Evolutionary conservation across 2,888 invertebrate species (phyloP), one percentile per base, ranked within the genome.

Genomic region (Xanthorhoe spadicearia): DNA sequence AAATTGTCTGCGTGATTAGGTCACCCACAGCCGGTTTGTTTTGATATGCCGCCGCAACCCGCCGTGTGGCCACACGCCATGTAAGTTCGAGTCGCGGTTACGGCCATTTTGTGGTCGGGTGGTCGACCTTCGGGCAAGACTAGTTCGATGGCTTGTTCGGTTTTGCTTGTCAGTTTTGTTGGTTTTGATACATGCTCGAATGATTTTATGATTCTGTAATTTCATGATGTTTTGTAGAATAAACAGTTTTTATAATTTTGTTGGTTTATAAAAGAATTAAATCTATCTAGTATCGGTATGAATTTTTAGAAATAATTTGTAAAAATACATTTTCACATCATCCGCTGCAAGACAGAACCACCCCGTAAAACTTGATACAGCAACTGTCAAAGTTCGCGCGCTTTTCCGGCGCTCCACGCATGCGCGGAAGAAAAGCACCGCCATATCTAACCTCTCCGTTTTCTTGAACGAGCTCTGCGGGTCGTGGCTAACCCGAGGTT

Each of bases 401-500:
- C 80, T 78, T 70, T 72, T 68, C 50, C 38, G 66, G 57, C 64
- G 55, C 69, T 18, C 66, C 60, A 81, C 93, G 90, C 93, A 88
- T 79, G 90, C 91, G 90, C 80, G 84, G 3, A 71, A 71, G 80
- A 87, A 73, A 78, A 87, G 76, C 71, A 79, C 70, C 72, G 66
- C 61, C 49, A 54, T 59, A 80, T 79, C 68, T 71, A 79, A 72
- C 74, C 66, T 89, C 89, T 83, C 86, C 74, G 74, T 90, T 82
- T 71, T 77, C 64, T 85, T 77, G 86, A 90, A 89, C 90, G 90
- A 89, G 87, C 89, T 93, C 93, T 93, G 93, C 92, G 92, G 93
- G 87, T 83, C 89, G 93, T 91, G 93, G 93, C 93, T 93, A 93
- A 93, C 93, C 93, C 93, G 90, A 91, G 93, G 93, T 93, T 93